These are phyloP conservation scores for Cryptophagus acutangulus DNA, from an alignment of 2,888 invertebrate species.

Conservation along the genomic window DNA sequence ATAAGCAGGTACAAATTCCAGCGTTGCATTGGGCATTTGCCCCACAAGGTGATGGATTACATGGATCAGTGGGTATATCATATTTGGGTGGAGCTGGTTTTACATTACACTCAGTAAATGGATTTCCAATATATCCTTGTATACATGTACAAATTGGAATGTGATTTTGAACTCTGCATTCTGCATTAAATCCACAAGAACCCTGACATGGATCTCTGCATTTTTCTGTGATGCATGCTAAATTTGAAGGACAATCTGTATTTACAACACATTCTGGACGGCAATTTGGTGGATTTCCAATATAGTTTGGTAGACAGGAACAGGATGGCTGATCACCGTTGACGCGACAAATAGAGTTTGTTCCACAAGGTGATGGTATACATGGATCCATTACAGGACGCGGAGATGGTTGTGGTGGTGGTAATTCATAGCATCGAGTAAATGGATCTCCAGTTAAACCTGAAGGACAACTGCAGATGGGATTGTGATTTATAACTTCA, in stretches of 20 bases:
- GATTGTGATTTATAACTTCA: slow-evolving; percentile 69
- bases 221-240: slow-evolving; percentile 66
- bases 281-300: slow-evolving; percentile 73
- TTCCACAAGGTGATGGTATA: slow-evolving; percentile 58
- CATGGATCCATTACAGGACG: slow-evolving; percentile 53
- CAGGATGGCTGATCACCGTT: slow-evolving; percentile 60
- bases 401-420: slow-evolving; percentile 33
- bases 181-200: slow-evolving; percentile 66
- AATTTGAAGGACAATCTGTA: slow-evolving; percentile 61
- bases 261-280: slow-evolving; percentile 69
- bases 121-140: slow-evolving; percentile 61
- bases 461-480: slow-evolving; percentile 66
- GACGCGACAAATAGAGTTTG: slow-evolving; percentile 59
- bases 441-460: slow-evolving; percentile 70
- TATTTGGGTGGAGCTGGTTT: slow-evolving; percentile 34
- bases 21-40: slow-evolving; percentile 68
- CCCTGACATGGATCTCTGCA: slow-evolving; percentile 68
- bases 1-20: slow-evolving; percentile 68
- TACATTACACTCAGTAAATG: slow-evolving; percentile 57
- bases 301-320: slow-evolving; percentile 61
- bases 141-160: slow-evolving; percentile 63
- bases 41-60: slow-evolving; percentile 73
- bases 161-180: slow-evolving; percentile 66
- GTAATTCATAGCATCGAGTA: slow-evolving; percentile 55
- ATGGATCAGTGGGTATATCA: slow-evolving; percentile 55